phyloP scores from a whole-genome alignment of 2,797 vertebrate species.

The Apogon hyalosoma region DNA sequence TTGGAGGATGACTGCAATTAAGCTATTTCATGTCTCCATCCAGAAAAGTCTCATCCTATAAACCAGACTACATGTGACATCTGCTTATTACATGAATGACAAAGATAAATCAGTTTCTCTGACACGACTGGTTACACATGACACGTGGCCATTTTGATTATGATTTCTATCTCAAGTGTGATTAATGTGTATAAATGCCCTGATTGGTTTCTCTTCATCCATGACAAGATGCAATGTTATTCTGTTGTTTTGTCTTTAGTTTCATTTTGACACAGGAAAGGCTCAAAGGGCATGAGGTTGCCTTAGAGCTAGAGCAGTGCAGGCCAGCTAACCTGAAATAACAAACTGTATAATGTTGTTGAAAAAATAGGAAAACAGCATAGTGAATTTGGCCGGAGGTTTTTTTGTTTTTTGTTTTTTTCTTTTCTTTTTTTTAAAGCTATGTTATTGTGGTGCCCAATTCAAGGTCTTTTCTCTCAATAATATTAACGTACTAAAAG shows the following conservation, averaged over 20 bases:
- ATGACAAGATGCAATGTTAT: constrained; percentile 18
- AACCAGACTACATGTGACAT: constrained; percentile 21
- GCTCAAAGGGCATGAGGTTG: constrained; percentile 31
- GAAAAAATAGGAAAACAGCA: background rate
- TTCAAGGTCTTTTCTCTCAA: background rate
- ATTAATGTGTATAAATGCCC: constrained; percentile 8
- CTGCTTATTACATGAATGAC: constrained; percentile 2
- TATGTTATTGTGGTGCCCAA: background rate
- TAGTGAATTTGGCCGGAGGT: background rate
- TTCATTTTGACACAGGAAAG: constrained; percentile 15
- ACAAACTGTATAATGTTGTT: constrained; percentile 17
- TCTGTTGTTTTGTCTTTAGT: constrained; percentile 18
- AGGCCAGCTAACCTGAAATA: constrained; percentile 40
- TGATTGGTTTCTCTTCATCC: constrained; percentile 1
- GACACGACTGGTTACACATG: background rate
- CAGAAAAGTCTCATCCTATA: constrained; percentile 7
- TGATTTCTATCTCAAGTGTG: constrained; percentile 7
- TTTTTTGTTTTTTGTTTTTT: no score
- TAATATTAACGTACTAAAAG: background rate
- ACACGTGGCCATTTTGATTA: constrained; percentile 12
- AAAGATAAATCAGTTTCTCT: background rate
- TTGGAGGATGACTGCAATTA: constrained; percentile 40
- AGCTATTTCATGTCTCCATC: constrained; percentile 31
- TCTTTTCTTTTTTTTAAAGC: background rate
- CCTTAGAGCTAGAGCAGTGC: constrained; percentile 20